Conservation (phyloP, 2,888 invertebrate species). For the Panopea generosa region DNA sequence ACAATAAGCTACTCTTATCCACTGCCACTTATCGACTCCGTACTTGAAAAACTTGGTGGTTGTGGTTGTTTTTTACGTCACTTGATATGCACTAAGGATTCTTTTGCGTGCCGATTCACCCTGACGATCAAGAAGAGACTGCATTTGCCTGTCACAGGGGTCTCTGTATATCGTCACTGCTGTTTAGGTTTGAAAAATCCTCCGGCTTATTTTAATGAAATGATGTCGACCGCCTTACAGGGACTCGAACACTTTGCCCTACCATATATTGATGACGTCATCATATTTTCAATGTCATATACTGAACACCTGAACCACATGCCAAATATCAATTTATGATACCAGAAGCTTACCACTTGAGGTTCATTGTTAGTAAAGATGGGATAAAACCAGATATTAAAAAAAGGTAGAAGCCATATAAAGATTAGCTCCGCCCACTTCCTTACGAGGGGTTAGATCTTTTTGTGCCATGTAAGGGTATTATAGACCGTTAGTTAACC, state of each 20-base stretch:
- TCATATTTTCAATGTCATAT: conserved; percentile 5
- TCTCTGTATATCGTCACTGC: background rate
- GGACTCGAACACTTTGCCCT: conserved; percentile 11
- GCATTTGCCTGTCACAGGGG: conserved; percentile 7
- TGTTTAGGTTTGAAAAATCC: background rate
- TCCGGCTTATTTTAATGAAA: conserved; percentile 8
- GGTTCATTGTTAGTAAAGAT: conserved; percentile 27
- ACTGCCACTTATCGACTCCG: conserved; percentile 4
- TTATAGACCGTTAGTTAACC: conserved; percentile 32
- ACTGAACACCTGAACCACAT: conserved; percentile 12
- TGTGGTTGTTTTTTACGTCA: background rate
- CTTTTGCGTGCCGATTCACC: background rate
- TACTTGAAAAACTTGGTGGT: conserved; percentile 2
- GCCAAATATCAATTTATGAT: conserved; percentile 35
- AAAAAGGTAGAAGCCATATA: conserved; percentile 37
- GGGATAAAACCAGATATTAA: conserved; percentile 45
- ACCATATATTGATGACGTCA: conserved; percentile 14
- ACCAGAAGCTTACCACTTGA: conserved; percentile 38
- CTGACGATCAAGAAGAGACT: conserved; percentile 3
- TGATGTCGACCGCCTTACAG: conserved; percentile 5
- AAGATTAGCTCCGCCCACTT: conserved; percentile 11
- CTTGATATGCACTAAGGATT: conserved; percentile 12
- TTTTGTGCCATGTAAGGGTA: conserved; percentile 49
- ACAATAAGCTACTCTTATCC: background rate
- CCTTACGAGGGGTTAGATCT: conserved; percentile 27